phyloP scores from a whole-genome alignment of 2,888 invertebrate genomes.

The Rhaphigaster nebulosa region DNA sequence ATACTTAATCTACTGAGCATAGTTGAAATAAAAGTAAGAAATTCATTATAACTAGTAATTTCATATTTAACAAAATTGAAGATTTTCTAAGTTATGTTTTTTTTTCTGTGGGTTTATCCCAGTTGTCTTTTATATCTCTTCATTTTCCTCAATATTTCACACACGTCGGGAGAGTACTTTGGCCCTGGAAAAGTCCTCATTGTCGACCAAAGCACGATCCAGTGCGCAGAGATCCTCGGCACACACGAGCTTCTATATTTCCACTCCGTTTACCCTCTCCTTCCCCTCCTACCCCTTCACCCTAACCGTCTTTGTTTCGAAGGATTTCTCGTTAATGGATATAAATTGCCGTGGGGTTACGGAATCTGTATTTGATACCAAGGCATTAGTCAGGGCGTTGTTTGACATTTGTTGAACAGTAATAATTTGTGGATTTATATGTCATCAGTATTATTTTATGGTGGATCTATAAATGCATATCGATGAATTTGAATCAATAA shows the following conservation, averaged over 20 bases:
- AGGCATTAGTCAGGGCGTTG: not conserved
- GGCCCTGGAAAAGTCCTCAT: not conserved
- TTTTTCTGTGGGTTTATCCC: not conserved
- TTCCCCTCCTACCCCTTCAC: too few species aligned
- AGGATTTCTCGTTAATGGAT: constrained; percentile 8
- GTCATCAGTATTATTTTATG: not conserved
- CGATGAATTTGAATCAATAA: not conserved
- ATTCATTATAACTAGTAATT: not conserved
- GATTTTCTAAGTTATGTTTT: not conserved
- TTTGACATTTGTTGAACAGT: not conserved
- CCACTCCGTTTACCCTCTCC: constrained; percentile 5
- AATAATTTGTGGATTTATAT: not conserved
- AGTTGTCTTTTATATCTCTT: not conserved
- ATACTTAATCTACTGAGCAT: too few species aligned
- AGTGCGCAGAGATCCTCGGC: not conserved
- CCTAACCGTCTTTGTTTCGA: constrained; percentile 31
- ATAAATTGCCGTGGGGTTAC: not conserved
- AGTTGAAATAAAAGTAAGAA: too few species aligned
- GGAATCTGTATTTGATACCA: not conserved
- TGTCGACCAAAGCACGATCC: not conserved
- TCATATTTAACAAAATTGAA: not conserved
- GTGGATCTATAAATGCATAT: not conserved
- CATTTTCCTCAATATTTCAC: not conserved
- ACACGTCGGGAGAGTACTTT: not conserved
- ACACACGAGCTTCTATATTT: not conserved